Evolutionary conservation across 2,888 invertebrate genomes (phyloP).

Genomic region (Crioceris asparagi): DNA sequence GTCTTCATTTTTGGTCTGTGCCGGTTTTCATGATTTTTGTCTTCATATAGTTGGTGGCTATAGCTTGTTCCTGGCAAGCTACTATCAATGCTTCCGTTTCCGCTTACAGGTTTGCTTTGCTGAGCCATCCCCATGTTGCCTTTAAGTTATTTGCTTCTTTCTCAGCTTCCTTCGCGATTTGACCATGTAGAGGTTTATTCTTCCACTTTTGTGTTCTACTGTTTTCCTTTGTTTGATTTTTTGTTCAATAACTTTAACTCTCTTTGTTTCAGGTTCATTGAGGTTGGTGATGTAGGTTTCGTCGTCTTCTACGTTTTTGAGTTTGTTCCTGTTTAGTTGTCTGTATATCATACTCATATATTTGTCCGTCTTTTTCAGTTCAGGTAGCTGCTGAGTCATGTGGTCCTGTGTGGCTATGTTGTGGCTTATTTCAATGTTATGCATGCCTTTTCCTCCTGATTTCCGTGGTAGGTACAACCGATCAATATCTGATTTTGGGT

Average conservation of each 20-base stretch:
- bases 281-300: no score
- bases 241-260: not conserved
- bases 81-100: not conserved
- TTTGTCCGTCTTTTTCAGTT: not conserved
- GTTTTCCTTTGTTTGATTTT: not conserved
- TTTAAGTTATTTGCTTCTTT: no score
- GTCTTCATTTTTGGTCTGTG: no score
- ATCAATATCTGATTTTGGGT: no score
- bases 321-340: not conserved
- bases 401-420: no score
- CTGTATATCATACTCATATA: not conserved
- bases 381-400: not conserved
- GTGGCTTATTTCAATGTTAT: not conserved
- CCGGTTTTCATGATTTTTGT: not conserved
- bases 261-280: no score
- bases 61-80: not conserved
- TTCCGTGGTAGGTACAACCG: no score
- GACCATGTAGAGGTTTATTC: not conserved
- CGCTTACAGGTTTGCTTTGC: not conserved
- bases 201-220: not conserved
- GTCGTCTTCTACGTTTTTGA: not conserved
- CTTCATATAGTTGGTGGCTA: not conserved
- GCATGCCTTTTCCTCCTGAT: not conserved
- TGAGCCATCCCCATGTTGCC: not conserved
- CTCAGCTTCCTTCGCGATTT: not conserved